phyloP scores from a whole-genome alignment of 2,888 invertebrate genomes.

The Oscheius myriophilus region DNA sequence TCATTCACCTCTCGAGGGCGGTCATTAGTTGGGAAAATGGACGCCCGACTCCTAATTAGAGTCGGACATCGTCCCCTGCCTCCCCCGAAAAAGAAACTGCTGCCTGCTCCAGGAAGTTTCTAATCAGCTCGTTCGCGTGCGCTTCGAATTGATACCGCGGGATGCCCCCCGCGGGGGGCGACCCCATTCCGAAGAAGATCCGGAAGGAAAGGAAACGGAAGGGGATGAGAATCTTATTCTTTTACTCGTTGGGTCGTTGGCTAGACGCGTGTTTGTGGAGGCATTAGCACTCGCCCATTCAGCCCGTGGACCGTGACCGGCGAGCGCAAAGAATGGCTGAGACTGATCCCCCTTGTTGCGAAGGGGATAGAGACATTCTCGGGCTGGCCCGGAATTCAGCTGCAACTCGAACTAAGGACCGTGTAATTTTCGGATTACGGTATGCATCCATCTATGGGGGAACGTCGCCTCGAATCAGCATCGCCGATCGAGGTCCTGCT shows the following conservation, averaged over 20 bases:
- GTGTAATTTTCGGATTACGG: no score
- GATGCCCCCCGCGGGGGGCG: slow-evolving; percentile 17
- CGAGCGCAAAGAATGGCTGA: slow-evolving; percentile 10
- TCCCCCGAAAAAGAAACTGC: no score
- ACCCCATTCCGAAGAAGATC: slow-evolving; percentile 19
- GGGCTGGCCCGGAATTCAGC: no score
- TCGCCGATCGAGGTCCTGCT: no score
- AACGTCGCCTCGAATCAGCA: no score
- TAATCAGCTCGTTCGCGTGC: background rate
- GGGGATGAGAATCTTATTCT: background rate
- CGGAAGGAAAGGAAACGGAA: background rate
- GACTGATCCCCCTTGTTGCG: background rate
- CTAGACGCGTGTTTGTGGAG: slow-evolving; percentile 19
- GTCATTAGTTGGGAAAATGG: slow-evolving; percentile 5
- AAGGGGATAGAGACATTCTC: no score
- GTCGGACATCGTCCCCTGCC: no score
- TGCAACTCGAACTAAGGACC: no score
- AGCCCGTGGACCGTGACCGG: slow-evolving; percentile 22
- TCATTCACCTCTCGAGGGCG: background rate
- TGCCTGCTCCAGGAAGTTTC: no score
- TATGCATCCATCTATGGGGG: no score
- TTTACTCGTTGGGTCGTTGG: background rate
- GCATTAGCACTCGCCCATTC: slow-evolving; percentile 19
- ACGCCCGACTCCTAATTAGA: slow-evolving; percentile 13
- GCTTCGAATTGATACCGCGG: slow-evolving; percentile 1